Evolutionary conservation across 2,113 vertebrate species (phyloP).

Genomic region (Salvelinus sp.): DNA sequence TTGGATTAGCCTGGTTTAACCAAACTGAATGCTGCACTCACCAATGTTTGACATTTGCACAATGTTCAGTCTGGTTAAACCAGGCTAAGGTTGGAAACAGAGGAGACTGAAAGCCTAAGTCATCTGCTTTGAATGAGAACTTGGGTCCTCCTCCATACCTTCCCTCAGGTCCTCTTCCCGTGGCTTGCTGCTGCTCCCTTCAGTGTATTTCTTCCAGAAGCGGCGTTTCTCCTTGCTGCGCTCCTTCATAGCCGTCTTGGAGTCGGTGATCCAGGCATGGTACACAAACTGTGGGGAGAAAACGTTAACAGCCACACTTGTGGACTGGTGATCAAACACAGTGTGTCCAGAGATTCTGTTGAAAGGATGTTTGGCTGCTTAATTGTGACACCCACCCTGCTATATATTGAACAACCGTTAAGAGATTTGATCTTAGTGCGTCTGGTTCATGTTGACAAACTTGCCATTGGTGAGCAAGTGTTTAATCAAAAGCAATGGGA

Average conservation of each 20-base stretch:
- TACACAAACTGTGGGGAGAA: slow-evolving; percentile 83
- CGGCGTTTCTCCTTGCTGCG: slow-evolving; percentile 77
- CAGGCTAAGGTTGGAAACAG: too few relatives aligned
- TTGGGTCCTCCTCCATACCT: slow-evolving; percentile 54
- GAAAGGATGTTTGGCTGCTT: neutral
- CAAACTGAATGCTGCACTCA: too few relatives aligned
- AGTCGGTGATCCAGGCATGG: slow-evolving; percentile 94
- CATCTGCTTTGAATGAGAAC: neutral
- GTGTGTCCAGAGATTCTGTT: neutral
- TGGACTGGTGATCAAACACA: neutral
- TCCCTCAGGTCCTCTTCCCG: slow-evolving; percentile 67
- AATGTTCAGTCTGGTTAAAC: too few relatives aligned
- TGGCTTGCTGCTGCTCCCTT: slow-evolving; percentile 50
- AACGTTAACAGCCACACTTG: too few relatives aligned
- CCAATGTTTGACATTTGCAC: too few relatives aligned
- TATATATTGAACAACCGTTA: neutral
- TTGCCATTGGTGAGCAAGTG: neutral
- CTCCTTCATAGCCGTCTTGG: slow-evolving; percentile 88
- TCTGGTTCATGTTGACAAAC: neutral
- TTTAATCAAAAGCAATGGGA: too few relatives aligned
- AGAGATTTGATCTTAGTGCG: neutral
- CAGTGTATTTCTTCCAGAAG: slow-evolving; percentile 61
- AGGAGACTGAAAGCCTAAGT: neutral
- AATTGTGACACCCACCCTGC: neutral
- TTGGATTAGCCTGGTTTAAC: too few relatives aligned